These are phyloP conservation scores for Trogon surrucura DNA, from an alignment of 2,113 vertebrate species.

Conservation along the genomic window DNA sequence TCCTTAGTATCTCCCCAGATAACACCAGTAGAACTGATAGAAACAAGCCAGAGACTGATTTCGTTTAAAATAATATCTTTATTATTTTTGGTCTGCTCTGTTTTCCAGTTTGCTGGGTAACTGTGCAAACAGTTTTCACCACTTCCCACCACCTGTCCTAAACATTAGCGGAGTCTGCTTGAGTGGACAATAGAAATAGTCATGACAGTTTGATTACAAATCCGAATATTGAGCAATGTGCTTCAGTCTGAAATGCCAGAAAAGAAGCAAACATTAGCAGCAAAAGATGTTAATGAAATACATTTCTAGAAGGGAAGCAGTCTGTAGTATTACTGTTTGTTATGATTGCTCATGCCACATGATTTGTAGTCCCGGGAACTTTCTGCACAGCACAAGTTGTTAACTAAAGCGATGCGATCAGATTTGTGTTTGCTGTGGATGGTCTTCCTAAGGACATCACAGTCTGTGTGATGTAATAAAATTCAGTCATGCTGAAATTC, in stretches of 20 bases:
- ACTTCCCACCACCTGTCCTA: no score
- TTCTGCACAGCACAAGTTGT: neutral
- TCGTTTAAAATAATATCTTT: neutral
- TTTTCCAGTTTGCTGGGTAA: neutral
- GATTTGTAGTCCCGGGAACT: neutral
- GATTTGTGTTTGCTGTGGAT: neutral
- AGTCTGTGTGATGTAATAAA: neutral
- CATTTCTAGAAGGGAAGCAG: neutral
- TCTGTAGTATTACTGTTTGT: neutral
- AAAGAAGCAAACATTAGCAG: neutral
- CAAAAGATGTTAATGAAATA: neutral
- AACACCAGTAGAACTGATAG: neutral
- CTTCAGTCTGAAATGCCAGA: neutral
- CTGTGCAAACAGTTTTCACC: neutral
- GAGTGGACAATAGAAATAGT: neutral
- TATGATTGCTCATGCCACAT: neutral
- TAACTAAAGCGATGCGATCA: neutral
- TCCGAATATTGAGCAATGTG: neutral
- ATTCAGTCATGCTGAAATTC: conserved; percentile 4
- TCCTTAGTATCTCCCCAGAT: neutral
- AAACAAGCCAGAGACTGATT: neutral
- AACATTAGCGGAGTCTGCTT: neutral
- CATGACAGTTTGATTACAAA: neutral
- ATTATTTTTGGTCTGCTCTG: neutral
- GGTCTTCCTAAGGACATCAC: neutral